These are phyloP conservation scores for Podarcis muralis DNA, from an alignment of 2,113 vertebrate species.

Conservation along the genomic window DNA sequence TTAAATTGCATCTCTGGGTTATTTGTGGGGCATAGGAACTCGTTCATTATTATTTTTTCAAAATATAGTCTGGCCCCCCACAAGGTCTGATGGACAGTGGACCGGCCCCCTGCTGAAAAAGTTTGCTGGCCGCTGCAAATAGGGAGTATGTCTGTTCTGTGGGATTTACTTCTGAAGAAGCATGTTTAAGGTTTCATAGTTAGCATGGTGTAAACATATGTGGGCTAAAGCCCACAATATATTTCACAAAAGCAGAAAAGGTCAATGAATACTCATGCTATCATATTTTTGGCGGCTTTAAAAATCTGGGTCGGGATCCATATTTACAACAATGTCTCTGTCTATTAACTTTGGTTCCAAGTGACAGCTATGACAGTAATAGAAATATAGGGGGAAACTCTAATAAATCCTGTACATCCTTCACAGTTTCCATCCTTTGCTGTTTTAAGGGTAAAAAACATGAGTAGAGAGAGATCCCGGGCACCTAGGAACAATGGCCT, in stretches of 20 bases:
- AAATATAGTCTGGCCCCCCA: too few species aligned
- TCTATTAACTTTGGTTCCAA: background rate
- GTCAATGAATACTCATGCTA: background rate
- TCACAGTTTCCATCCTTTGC: background rate
- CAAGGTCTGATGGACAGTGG: too few species aligned
- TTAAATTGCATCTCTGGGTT: too few species aligned
- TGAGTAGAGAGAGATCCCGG: background rate
- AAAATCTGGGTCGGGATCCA: background rate
- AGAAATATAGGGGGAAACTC: background rate
- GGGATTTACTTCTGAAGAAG: background rate
- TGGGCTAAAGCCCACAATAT: background rate
- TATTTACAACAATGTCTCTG: background rate
- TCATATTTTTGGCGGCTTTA: background rate
- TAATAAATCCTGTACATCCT: background rate
- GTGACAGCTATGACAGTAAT: background rate
- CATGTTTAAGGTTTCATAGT: background rate
- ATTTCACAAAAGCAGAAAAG: background rate
- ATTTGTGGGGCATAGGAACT: too few species aligned
- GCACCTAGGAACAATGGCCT: background rate
- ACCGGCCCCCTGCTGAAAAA: too few species aligned
- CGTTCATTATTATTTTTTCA: fast-evolving
- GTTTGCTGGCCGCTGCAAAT: too few species aligned
- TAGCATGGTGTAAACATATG: background rate
- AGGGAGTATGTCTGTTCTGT: background rate
- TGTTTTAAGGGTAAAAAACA: background rate